These are phyloP conservation scores for Drosophila neotestacea DNA, from an alignment of 2,888 invertebrate genomes.

Conservation along the genomic window DNA sequence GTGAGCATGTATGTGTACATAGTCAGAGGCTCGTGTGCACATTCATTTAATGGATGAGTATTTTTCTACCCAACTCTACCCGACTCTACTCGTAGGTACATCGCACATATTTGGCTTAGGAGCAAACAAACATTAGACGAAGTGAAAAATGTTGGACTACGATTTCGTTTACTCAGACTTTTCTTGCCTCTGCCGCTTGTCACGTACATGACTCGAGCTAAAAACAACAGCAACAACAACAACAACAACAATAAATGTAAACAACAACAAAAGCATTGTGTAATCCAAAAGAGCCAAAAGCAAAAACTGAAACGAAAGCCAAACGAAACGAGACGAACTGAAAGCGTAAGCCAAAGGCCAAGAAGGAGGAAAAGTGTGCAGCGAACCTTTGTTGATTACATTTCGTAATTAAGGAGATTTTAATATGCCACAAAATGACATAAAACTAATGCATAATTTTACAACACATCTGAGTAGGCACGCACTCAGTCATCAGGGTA, in stretches of 20 bases:
- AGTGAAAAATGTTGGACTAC: slow-evolving; percentile 62
- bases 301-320: slow-evolving; percentile 8
- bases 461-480: slow-evolving; percentile 79
- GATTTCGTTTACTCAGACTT: slow-evolving; percentile 73
- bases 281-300: slow-evolving; percentile 35
- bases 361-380: slow-evolving; percentile 46
- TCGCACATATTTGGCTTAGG: slow-evolving; percentile 13
- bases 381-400: slow-evolving; percentile 71
- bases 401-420: slow-evolving; percentile 80
- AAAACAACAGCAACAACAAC: slow-evolving; percentile 27
- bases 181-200: slow-evolving; percentile 54
- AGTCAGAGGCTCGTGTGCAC: slow-evolving; percentile 33
- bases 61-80: slow-evolving; percentile 25
- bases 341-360: slow-evolving; percentile 1
- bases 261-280: slow-evolving; percentile 47
- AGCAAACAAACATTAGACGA: slow-evolving; percentile 26
- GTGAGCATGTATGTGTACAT: background rate
- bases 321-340: background rate
- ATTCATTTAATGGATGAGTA: slow-evolving; percentile 54
- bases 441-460: slow-evolving; percentile 82
- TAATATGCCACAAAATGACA: slow-evolving; percentile 81
- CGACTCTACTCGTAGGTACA: slow-evolving; percentile 9
- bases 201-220: slow-evolving; percentile 56
- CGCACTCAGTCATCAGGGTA: slow-evolving; percentile 52
- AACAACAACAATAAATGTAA: slow-evolving; percentile 49